A percentile compares a stretch with the other conserved stretches of the same genome.
Conservation (phyloP, 2,888 invertebrate genomes). For the Proisotoma minuta region DNA sequence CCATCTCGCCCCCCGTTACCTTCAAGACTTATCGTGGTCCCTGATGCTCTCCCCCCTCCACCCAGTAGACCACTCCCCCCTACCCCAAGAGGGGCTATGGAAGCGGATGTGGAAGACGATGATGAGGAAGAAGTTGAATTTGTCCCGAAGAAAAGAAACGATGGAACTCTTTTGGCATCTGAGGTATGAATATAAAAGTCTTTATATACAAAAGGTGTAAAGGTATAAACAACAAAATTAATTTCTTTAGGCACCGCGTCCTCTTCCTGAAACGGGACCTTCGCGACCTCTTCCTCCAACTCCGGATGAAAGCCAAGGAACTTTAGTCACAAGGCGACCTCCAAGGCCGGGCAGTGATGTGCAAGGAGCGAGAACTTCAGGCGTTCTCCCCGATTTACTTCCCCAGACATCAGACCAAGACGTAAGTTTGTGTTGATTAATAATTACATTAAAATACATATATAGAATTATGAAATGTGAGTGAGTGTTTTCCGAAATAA, state of each 20-base stretch:
- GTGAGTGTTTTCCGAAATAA: too few relatives aligned
- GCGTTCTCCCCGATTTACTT: slow-evolving; percentile 91
- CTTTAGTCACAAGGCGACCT: slow-evolving; percentile 44
- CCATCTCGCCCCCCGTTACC: slow-evolving; percentile 84
- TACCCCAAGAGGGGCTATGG: slow-evolving; percentile 43
- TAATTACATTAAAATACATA: not conserved
- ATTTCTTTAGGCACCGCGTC: slow-evolving; percentile 75
- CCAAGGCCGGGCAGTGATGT: slow-evolving; percentile 26
- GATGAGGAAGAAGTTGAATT: slow-evolving; percentile 62
- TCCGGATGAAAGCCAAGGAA: slow-evolving; percentile 66
- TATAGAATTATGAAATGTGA: too few relatives aligned
- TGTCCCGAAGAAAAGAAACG: slow-evolving; percentile 61
- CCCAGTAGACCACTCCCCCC: slow-evolving; percentile 60
- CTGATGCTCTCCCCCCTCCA: slow-evolving; percentile 75
- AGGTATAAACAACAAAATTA: not conserved
- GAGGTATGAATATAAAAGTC: too few relatives aligned
- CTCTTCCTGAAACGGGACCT: slow-evolving; percentile 70
- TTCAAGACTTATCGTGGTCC: slow-evolving; percentile 82
- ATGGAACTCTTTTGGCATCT: slow-evolving; percentile 74
- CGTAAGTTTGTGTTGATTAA: slow-evolving; percentile 32
- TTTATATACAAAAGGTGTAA: too few relatives aligned
- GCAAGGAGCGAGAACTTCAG: slow-evolving; percentile 69
- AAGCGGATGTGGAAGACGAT: slow-evolving; percentile 58
- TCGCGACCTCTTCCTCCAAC: slow-evolving; percentile 91
- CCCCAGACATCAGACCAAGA: slow-evolving; percentile 60